Base-by-base conservation (phyloP, 1,140 invertebrate species). In the Contarinia nasturtii region DNA sequence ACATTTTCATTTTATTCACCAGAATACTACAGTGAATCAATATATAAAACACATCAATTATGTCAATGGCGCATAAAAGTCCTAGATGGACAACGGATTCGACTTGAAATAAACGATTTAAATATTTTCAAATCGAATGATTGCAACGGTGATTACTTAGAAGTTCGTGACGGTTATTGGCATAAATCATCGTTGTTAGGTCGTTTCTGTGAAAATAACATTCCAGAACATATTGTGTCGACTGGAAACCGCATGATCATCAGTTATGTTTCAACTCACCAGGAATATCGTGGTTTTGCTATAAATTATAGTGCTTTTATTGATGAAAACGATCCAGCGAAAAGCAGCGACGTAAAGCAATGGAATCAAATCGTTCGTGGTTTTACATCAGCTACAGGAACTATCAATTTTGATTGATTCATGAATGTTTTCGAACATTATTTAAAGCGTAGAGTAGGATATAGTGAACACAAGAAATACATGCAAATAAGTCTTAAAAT, bases 1-100 rank as follows among this genome's bases (percentile, higher is more conserved):
- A 74, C 74, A 33, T 82, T 80, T 7, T 73, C 70, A 53, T 84
- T 93, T 54, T 70, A 69, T 45, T 80, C 84, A 1, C 82, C 86
- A 0, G 69, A 68, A 0, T 76, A 79, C n/a, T n/a, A n/a, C n/a
- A n/a, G n/a, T 64, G 67, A 70, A 1, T 69, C 70, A 27, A 71
- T 70, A 38, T 57, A 63, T 4, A 36, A 20, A 1, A 72, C 75
- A 0, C 69, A 71, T 1, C 78, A 86, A 49, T 68, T 72, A 27
- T 95, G 90, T 58, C 87, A 92, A 67, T 98, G 93, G 93, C 70
- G 93, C 19, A 96, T 98, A 44, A 91, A 90, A 0, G 91, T 91
- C 1, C 95, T 93, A 0, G 91, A 96, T 54, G 94, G 94, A 0
- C 92, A 98, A 65, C 75, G 84, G 46, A 93, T 98, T 46, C 77